These are phyloP conservation scores for Aphelenchoides avenae DNA, from an alignment of 1,140 invertebrate species.

Conservation along the genomic window DNA sequence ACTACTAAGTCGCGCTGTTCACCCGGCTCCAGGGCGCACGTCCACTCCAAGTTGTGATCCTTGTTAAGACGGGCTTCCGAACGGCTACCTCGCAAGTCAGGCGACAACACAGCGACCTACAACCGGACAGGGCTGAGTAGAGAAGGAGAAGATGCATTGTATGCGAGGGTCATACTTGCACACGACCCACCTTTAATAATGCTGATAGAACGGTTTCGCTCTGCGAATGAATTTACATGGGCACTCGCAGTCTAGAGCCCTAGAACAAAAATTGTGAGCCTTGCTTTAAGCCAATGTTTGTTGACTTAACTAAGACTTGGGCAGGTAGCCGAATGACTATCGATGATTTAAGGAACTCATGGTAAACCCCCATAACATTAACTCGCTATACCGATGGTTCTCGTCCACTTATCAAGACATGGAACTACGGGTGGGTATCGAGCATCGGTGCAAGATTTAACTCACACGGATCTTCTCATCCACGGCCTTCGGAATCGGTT, in stretches of 20 bases:
- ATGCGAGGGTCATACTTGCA: too few species aligned
- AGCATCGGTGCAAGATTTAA: constrained; percentile 1
- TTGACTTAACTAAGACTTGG: too few species aligned
- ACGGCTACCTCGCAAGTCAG: constrained; percentile 14
- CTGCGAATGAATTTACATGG: neutral
- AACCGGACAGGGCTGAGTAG: too few species aligned
- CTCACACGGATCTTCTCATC: constrained; percentile 62
- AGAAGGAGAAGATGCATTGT: too few species aligned
- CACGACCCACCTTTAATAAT: too few species aligned
- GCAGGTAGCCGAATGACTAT: neutral
- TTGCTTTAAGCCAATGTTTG: neutral
- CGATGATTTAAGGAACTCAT: neutral
- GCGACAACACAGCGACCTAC: constrained; percentile 20
- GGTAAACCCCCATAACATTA: too few species aligned
- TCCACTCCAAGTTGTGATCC: constrained; percentile 33
- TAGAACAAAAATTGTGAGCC: neutral
- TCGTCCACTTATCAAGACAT: neutral
- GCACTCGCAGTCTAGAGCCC: neutral
- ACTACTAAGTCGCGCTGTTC: constrained; percentile 28
- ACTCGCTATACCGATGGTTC: too few species aligned
- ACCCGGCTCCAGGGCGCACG: constrained; percentile 15
- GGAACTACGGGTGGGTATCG: neutral
- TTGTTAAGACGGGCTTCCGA: constrained; percentile 17
- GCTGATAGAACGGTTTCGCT: constrained; percentile 7
- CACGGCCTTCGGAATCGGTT: constrained; percentile 59